Evolutionary conservation across 2,888 invertebrate species (phyloP).

Genomic region (Sinohyriopsis cumingii): DNA sequence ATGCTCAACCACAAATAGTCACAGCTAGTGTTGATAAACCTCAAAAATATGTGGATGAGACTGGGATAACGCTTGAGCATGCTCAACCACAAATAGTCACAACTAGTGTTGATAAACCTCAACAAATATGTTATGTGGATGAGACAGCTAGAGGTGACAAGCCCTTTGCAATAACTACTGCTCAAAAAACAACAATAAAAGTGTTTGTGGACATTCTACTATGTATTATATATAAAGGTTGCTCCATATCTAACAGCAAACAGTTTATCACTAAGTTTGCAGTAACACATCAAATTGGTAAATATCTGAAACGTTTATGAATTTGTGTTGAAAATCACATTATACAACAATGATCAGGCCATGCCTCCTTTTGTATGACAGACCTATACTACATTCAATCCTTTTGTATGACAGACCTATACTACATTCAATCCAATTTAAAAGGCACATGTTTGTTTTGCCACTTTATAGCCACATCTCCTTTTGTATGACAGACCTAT

Average conservation of each 20-base stretch:
- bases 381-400: too few species aligned
- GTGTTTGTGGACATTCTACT: not conserved
- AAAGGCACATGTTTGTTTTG: too few species aligned
- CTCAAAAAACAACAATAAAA: not conserved
- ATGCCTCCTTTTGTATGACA: not conserved
- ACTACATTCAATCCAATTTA: too few species aligned
- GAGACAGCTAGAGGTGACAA: not conserved
- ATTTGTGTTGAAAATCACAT: too few species aligned
- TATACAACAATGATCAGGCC: not conserved
- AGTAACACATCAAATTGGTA: too few species aligned
- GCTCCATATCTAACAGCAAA: not conserved
- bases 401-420: too few species aligned
- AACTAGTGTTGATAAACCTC: not conserved
- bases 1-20: not conserved
- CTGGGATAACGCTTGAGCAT: slow-evolving; percentile 1
- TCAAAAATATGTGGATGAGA: slow-evolving; percentile 4
- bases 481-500: too few species aligned
- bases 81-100: slow-evolving; percentile 1
- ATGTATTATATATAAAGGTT: slow-evolving; percentile 2
- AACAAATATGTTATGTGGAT: slow-evolving; percentile 6
- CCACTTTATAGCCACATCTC: too few species aligned
- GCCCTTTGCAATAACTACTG: not conserved
- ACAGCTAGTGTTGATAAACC: not conserved
- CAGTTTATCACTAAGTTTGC: too few species aligned
- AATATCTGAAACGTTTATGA: too few species aligned